Conservation (phyloP, 1,140 invertebrate species). For the Monochamus saltuarius region DNA sequence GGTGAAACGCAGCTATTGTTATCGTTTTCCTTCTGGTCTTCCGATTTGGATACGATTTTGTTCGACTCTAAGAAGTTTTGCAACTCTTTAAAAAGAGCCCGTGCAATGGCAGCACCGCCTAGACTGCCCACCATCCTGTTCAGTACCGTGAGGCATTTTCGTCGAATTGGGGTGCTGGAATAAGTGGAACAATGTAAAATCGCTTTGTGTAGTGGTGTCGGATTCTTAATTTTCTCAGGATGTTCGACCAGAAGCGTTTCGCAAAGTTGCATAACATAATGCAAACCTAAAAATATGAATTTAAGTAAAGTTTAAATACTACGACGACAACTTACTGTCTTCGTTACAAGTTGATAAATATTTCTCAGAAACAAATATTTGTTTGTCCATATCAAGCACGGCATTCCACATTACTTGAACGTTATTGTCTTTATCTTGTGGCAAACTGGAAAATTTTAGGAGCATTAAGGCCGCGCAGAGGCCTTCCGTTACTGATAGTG, state of each 20-base stretch:
- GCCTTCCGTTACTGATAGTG: conserved; percentile 73
- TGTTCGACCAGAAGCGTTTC: conserved; percentile 66
- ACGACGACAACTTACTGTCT: conserved; percentile 57
- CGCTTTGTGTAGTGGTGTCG: conserved; percentile 61
- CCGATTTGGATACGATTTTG: conserved; percentile 51
- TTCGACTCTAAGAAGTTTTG: conserved; percentile 57
- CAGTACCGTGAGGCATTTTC: conserved; percentile 48
- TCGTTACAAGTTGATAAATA: conserved; percentile 64
- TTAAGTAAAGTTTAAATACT: conserved; percentile 3
- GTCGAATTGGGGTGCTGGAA: conserved; percentile 46
- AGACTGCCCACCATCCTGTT: conserved; percentile 44
- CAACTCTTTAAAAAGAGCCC: conserved; percentile 63
- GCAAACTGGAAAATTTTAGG: conserved; percentile 62
- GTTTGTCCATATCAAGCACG: conserved; percentile 72
- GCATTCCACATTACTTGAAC: conserved; percentile 66
- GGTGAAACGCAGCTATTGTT: conserved; percentile 28
- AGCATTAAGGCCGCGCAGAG: conserved; percentile 74
- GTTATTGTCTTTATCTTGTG: conserved; percentile 60
- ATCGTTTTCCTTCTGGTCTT: conserved; percentile 26
- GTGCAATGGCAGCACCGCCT: conserved; percentile 52
- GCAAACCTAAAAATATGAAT: conserved; percentile 53
- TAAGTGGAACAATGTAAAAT: conserved; percentile 64
- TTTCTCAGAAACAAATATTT: conserved; percentile 80
- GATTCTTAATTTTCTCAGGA: conserved; percentile 59
- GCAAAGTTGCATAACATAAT: conserved; percentile 63